Evolutionary conservation across 2,797 vertebrate genomes (phyloP).

Genomic region (Gouania willdenowi): DNA sequence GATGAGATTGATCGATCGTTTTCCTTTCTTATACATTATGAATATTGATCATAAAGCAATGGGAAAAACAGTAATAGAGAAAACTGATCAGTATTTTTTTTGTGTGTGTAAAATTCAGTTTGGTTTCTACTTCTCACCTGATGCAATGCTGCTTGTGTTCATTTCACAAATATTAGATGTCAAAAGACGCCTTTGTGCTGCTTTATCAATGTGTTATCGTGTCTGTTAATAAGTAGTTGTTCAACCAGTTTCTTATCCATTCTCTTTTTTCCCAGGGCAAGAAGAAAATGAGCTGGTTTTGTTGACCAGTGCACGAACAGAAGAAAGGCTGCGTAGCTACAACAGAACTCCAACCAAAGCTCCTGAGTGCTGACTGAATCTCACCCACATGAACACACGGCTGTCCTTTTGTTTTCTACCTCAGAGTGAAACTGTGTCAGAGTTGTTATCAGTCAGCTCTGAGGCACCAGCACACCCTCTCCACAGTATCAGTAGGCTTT

Average conservation of each 20-base stretch:
- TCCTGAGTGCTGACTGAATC: slow-evolving; percentile 19
- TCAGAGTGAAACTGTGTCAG: slow-evolving; percentile 4
- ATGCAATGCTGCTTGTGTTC: background rate
- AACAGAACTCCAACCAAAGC: slow-evolving; percentile 15
- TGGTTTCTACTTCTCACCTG: too few relatives aligned
- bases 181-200: background rate
- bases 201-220: background rate
- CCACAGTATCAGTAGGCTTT: slow-evolving; percentile 6
- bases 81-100: too few relatives aligned
- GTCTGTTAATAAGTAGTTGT: background rate
- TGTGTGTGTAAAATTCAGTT: too few relatives aligned
- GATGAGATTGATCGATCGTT: too few relatives aligned
- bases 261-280: slow-evolving; percentile 3
- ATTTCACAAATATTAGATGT: too few relatives aligned
- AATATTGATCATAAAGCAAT: too few relatives aligned
- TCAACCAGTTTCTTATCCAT: background rate
- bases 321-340: slow-evolving; percentile 1
- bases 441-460: slow-evolving; percentile 15
- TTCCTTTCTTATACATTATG: too few relatives aligned
- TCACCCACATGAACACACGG: slow-evolving; percentile 14
- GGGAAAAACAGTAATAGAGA: too few relatives aligned
- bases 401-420: slow-evolving; percentile 18
- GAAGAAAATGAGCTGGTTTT: background rate
- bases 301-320: background rate
- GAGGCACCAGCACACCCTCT: slow-evolving; percentile 1